A percentile compares a stretch with the other conserved stretches of the same genome.
phyloP scores from a whole-genome alignment of 2,113 vertebrate genomes.

The Ondatra zibethicus region DNA sequence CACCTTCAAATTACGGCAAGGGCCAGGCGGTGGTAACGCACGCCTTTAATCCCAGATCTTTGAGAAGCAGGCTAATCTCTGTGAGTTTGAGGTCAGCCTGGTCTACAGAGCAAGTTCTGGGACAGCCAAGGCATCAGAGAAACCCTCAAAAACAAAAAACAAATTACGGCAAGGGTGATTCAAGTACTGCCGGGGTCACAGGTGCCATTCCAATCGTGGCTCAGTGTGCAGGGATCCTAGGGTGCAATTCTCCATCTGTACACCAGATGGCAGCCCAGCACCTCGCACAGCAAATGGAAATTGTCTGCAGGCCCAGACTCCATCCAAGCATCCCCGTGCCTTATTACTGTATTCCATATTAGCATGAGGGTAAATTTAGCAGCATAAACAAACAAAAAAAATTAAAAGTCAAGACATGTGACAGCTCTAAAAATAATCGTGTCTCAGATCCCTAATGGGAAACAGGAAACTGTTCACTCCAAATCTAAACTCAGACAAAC shows the following conservation, averaged over 20 bases:
- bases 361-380: constrained; percentile 77
- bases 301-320: background rate
- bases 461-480: constrained; percentile 57
- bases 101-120: background rate
- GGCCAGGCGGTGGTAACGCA: background rate
- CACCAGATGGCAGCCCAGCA: constrained; percentile 68
- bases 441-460: constrained; percentile 68
- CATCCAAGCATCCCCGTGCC: constrained; percentile 2
- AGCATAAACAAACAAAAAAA: constrained; percentile 66
- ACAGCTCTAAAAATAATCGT: constrained; percentile 75
- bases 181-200: background rate
- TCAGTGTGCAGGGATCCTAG: too few relatives aligned
- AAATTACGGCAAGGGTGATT: background rate
- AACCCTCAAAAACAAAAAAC: background rate
- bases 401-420: constrained; percentile 70
- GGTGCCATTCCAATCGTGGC: background rate
- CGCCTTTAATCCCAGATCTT: background rate
- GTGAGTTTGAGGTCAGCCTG: background rate
- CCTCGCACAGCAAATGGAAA: constrained; percentile 44
- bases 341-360: constrained; percentile 68
- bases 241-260: background rate
- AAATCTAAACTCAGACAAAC: constrained; percentile 46
- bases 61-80: background rate
- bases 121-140: background rate
- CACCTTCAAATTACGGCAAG: background rate